phyloP scores from a whole-genome alignment of 1,140 invertebrate species.

The Trachelipus rathkii region DNA sequence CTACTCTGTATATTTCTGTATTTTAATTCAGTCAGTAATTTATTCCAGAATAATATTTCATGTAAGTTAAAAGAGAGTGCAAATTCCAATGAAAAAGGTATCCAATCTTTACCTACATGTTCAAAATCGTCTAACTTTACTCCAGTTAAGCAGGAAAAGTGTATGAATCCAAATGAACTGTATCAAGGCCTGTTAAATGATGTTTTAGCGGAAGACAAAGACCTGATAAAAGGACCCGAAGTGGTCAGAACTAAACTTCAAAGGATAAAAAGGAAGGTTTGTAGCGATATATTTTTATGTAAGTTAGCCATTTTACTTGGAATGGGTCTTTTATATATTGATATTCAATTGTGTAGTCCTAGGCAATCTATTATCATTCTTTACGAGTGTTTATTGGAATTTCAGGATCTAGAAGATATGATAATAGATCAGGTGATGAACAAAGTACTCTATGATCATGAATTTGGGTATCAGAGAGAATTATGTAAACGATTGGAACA shows the following conservation, averaged over 20 bases:
- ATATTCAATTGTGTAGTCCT: too few relatives aligned
- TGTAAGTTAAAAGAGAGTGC: too few relatives aligned
- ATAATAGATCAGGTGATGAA: constrained; percentile 71
- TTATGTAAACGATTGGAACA: constrained; percentile 60
- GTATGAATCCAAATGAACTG: neutral
- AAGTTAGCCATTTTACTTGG: neutral
- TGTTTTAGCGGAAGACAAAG: neutral
- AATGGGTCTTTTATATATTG: too few relatives aligned
- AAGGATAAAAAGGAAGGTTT: neutral
- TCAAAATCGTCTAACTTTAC: too few relatives aligned
- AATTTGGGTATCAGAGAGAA: constrained; percentile 63
- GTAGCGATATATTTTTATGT: neutral
- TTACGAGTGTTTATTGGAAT: too few relatives aligned
- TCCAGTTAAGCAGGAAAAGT: neutral
- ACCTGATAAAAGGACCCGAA: neutral
- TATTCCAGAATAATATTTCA: too few relatives aligned
- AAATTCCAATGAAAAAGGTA: too few relatives aligned
- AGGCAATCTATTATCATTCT: too few relatives aligned
- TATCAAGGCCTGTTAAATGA: neutral
- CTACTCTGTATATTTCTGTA: too few relatives aligned
- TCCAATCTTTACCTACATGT: too few relatives aligned
- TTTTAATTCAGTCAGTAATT: too few relatives aligned
- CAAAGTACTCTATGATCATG: constrained; percentile 63
- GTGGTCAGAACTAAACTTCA: neutral
- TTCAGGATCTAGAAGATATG: constrained; percentile 66